These are phyloP conservation scores for Drosophila demipolita DNA, from an alignment of 2,888 invertebrate genomes.

Conservation along the genomic window DNA sequence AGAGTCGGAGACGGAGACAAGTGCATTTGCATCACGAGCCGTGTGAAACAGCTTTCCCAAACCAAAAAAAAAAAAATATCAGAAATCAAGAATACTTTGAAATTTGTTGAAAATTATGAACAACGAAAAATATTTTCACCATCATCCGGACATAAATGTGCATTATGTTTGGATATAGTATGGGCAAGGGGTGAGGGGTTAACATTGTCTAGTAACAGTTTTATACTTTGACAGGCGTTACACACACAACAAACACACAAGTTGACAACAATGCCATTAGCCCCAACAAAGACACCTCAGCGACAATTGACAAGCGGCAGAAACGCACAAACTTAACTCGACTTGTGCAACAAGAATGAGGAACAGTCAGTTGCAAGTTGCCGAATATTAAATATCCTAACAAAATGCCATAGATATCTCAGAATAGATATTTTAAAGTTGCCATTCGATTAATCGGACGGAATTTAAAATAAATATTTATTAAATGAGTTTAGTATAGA, in stretches of 20 bases:
- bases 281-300: constrained; percentile 59
- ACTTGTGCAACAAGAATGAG: constrained; percentile 6
- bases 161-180: constrained; percentile 50
- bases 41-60: constrained; percentile 70
- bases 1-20: constrained; percentile 48
- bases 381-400: background rate
- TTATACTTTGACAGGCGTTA: constrained; percentile 72
- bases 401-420: no score
- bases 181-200: constrained; percentile 1
- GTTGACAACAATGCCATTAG: constrained; percentile 76
- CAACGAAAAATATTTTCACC: constrained; percentile 62
- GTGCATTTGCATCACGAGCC: constrained; percentile 70
- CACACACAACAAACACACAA: constrained; percentile 49
- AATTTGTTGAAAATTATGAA: constrained; percentile 76
- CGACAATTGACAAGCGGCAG: constrained; percentile 65
- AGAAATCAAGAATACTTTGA: constrained; percentile 44
- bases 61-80: constrained; percentile 4
- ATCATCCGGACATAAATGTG: constrained; percentile 56
- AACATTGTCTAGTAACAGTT: constrained; percentile 62
- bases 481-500: background rate
- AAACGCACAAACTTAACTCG: constrained; percentile 13
- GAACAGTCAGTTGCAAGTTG: no score
- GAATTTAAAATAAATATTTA: background rate
- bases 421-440: background rate
- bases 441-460: background rate